Conservation (phyloP, 2,797 vertebrate genomes). For the Dallia pectoralis region DNA sequence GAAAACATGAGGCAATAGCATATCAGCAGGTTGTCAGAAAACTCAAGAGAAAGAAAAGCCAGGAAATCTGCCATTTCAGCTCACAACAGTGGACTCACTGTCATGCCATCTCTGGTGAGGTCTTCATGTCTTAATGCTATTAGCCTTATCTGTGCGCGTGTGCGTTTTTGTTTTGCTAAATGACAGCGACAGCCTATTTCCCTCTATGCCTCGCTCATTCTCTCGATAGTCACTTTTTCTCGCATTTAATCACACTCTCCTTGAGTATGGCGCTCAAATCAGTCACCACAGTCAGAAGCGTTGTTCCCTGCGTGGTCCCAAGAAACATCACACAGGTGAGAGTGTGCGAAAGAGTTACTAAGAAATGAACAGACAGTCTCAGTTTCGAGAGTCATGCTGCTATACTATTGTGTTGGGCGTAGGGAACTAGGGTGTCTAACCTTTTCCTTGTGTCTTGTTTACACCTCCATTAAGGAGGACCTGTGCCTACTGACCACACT, state of each 20-base stretch:
- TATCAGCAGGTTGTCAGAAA: slow-evolving; percentile 49
- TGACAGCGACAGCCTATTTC: slow-evolving; percentile 45
- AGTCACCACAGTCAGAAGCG: slow-evolving; percentile 50
- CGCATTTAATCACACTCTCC: slow-evolving; percentile 18
- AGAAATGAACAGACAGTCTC: slow-evolving; percentile 60
- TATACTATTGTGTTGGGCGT: no score
- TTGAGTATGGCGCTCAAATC: slow-evolving; percentile 43
- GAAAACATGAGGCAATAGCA: slow-evolving; percentile 10
- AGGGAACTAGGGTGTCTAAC: no score
- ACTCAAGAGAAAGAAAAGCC: slow-evolving; percentile 29
- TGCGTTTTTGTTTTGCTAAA: slow-evolving; percentile 36
- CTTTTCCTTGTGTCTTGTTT: no score
- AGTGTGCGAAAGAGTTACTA: slow-evolving; percentile 52
- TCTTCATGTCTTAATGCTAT: slow-evolving; percentile 55
- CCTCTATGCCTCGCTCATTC: slow-evolving; percentile 20
- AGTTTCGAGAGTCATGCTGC: no score
- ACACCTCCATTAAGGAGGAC: no score
- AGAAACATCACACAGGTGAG: slow-evolving; percentile 50
- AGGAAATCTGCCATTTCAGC: slow-evolving; percentile 52
- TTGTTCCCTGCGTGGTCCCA: slow-evolving; percentile 46
- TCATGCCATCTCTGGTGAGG: slow-evolving; percentile 47
- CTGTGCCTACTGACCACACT: no score
- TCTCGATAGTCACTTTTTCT: not conserved
- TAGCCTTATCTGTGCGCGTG: slow-evolving; percentile 48
- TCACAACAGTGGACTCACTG: slow-evolving; percentile 56